Evolutionary conservation across 2,113 vertebrate species (phyloP).

Genomic region (Lycocorax pyrrhopterus): DNA sequence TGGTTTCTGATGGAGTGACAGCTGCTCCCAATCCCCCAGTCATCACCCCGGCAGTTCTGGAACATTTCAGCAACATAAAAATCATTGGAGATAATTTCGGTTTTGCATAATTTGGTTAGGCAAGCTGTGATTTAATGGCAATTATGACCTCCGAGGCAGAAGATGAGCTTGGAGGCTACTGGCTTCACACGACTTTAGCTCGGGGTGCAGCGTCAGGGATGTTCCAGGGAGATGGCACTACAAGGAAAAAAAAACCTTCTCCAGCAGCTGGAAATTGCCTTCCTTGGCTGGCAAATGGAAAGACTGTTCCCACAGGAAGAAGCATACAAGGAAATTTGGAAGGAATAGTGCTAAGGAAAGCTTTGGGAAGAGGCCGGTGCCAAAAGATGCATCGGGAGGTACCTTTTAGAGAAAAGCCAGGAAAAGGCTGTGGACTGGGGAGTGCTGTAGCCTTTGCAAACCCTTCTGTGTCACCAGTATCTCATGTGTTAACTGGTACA

Average conservation of each 20-base stretch:
- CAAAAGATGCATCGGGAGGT: background rate
- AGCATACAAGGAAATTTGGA: constrained; percentile 7
- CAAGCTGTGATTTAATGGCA: constrained; percentile 70
- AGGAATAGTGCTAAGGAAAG: background rate
- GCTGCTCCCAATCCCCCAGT: constrained; percentile 74
- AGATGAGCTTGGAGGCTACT: constrained; percentile 47
- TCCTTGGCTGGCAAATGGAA: background rate
- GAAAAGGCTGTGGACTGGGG: background rate
- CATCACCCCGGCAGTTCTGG: constrained; percentile 69
- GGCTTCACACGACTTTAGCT: background rate
- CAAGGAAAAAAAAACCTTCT: background rate
- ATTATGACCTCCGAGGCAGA: constrained; percentile 66
- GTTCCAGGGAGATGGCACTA: constrained; percentile 13
- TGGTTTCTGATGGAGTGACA: constrained; percentile 74
- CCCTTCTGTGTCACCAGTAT: background rate
- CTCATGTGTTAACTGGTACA: background rate
- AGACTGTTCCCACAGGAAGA: constrained; percentile 7
- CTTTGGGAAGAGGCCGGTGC: background rate
- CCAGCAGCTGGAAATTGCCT: constrained; percentile 26
- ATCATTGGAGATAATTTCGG: constrained; percentile 73
- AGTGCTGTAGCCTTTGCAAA: background rate
- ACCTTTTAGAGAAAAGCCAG: background rate
- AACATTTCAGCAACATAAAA: constrained; percentile 77
- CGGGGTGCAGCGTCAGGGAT: background rate
- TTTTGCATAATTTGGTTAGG: constrained; percentile 76